phyloP scores from a whole-genome alignment of 2,797 vertebrate genomes.

The Myiothlypis coronata region DNA sequence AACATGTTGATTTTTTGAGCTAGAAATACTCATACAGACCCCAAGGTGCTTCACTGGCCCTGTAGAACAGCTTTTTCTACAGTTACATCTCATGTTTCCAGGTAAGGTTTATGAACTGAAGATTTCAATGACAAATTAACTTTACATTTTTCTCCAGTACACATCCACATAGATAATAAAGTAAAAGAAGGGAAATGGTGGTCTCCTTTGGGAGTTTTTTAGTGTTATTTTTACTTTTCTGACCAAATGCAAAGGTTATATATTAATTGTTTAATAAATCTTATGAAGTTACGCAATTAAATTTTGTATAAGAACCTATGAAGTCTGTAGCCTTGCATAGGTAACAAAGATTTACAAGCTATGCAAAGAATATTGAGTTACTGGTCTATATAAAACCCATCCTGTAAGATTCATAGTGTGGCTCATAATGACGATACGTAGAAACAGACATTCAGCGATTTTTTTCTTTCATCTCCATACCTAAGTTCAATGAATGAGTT shows the following conservation, averaged over 20 bases:
- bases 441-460: accelerated
- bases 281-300: neutral
- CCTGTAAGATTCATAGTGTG: neutral
- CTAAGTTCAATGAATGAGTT: neutral
- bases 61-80: neutral
- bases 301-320: neutral
- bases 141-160: neutral
- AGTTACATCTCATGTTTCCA: neutral
- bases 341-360: neutral
- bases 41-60: neutral
- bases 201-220: accelerated
- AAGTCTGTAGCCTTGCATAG: neutral
- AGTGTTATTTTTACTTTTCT: neutral
- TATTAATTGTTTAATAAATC: neutral
- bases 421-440: neutral
- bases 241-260: neutral
- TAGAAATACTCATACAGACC: neutral
- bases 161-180: neutral
- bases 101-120: neutral
- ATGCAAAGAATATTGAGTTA: neutral
- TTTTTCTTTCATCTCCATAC: neutral
- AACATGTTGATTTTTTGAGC: neutral
- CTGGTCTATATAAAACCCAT: neutral
- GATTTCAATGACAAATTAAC: neutral
- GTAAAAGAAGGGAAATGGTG: accelerated